Evolutionary conservation across 2,888 invertebrate genomes (phyloP).

Genomic region (Eupithecia exiguata): DNA sequence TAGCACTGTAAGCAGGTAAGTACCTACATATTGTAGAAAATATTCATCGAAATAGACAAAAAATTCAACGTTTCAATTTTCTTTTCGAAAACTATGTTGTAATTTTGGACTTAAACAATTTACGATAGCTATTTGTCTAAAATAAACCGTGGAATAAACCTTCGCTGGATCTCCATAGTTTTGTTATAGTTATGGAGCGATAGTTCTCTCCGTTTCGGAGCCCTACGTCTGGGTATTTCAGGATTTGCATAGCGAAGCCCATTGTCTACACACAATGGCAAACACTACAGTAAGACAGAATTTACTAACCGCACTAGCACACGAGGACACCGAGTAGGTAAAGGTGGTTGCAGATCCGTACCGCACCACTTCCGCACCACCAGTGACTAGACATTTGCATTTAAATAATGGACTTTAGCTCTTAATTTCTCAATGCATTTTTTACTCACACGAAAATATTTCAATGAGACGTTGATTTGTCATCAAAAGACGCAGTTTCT

Average conservation of each 20-base stretch:
- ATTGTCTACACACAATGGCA: constrained; percentile 15
- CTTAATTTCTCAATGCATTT: no score
- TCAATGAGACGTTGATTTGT: no score
- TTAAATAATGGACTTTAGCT: neutral
- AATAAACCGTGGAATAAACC: neutral
- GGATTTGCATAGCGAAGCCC: constrained; percentile 27
- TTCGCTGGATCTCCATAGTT: constrained; percentile 17
- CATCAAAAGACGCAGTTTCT: no score
- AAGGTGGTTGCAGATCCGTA: neutral
- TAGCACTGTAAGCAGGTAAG: no score
- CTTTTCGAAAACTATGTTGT: neutral
- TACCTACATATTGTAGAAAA: neutral
- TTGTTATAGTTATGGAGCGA: constrained; percentile 15
- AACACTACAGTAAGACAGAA: neutral
- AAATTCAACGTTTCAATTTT: neutral
- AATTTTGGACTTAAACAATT: neutral
- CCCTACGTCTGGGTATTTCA: constrained; percentile 23
- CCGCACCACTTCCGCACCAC: neutral
- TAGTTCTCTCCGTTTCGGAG: constrained; percentile 19
- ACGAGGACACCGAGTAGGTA: neutral
- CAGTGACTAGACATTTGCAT: neutral
- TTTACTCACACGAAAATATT: no score
- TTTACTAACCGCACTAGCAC: neutral
- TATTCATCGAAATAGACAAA: neutral
- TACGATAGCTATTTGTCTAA: constrained; percentile 1